phyloP scores from a whole-genome alignment of 1,140 invertebrate species.

The Teleopsis dalmanni region DNA sequence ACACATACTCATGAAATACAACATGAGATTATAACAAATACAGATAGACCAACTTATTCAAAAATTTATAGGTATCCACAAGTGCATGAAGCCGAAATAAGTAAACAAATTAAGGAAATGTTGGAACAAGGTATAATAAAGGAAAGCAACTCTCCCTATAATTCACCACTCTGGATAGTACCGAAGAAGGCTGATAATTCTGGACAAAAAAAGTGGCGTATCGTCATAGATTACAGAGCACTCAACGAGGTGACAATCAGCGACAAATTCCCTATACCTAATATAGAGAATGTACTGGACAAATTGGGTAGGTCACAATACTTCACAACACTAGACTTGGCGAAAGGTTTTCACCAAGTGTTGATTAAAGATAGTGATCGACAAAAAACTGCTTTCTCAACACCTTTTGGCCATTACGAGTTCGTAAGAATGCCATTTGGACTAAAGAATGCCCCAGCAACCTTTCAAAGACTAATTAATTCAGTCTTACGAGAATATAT shows the following conservation, averaged over 20 bases:
- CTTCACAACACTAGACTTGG: slow-evolving; percentile 31
- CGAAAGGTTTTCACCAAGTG: slow-evolving; percentile 37
- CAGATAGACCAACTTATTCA: slow-evolving; percentile 17
- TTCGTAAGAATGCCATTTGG: slow-evolving; percentile 11
- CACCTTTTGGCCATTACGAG: slow-evolving; percentile 4
- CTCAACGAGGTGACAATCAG: slow-evolving; percentile 23
- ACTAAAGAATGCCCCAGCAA: slow-evolving; percentile 5
- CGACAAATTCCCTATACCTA: slow-evolving; percentile 18
- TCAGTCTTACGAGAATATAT: background rate
- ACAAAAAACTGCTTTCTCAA: slow-evolving; percentile 10
- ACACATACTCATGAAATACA: slow-evolving; percentile 6
- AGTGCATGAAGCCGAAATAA: slow-evolving; percentile 39
- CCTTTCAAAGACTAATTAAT: slow-evolving; percentile 9
- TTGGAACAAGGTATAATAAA: slow-evolving; percentile 23
- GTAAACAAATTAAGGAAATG: slow-evolving; percentile 29
- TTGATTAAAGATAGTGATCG: slow-evolving; percentile 2
- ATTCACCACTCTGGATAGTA: slow-evolving; percentile 21
- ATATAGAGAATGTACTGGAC: slow-evolving; percentile 25
- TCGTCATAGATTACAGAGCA: slow-evolving; percentile 39
- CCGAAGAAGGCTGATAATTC: slow-evolving; percentile 21
- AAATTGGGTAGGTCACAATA: slow-evolving; percentile 28
- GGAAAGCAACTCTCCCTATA: slow-evolving; percentile 19
- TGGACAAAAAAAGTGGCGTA: slow-evolving; percentile 22
- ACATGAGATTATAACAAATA: slow-evolving; percentile 26
- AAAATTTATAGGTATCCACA: slow-evolving; percentile 35